phyloP scores from a whole-genome alignment of 2,113 vertebrate genomes.

The Catharus minimus region DNA sequence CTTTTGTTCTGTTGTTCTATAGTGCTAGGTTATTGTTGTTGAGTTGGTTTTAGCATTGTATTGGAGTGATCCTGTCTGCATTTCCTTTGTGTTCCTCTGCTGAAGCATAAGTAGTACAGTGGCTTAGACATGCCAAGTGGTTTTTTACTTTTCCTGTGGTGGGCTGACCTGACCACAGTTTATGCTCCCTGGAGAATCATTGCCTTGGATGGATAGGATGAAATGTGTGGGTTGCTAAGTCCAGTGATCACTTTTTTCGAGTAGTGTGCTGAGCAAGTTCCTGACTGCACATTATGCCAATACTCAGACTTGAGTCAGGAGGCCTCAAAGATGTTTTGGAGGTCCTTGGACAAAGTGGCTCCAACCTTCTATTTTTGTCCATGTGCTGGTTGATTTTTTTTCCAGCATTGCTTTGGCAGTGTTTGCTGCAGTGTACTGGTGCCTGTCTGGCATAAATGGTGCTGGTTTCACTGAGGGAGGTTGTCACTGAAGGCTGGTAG shows the following conservation, averaged over 20 bases:
- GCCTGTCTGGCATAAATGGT: background rate
- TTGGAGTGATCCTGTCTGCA: background rate
- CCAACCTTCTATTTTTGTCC: background rate
- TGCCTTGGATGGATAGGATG: background rate
- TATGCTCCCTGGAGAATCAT: background rate
- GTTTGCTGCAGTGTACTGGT: background rate
- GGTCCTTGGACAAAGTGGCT: background rate
- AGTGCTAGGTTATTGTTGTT: background rate
- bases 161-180: background rate
- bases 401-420: background rate
- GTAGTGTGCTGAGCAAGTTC: background rate
- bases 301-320: background rate
- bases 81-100: background rate
- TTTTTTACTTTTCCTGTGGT: background rate
- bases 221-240: background rate
- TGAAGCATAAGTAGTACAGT: background rate
- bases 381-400: background rate
- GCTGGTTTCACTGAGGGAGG: background rate
- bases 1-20: background rate
- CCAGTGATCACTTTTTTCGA: background rate
- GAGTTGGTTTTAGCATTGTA: background rate
- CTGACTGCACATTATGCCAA: background rate
- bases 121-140: background rate
- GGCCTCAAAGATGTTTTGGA: background rate
- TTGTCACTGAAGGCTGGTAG: background rate